Conservation (phyloP, 2,113 vertebrate species). For the Thinocorus orbignyianus region DNA sequence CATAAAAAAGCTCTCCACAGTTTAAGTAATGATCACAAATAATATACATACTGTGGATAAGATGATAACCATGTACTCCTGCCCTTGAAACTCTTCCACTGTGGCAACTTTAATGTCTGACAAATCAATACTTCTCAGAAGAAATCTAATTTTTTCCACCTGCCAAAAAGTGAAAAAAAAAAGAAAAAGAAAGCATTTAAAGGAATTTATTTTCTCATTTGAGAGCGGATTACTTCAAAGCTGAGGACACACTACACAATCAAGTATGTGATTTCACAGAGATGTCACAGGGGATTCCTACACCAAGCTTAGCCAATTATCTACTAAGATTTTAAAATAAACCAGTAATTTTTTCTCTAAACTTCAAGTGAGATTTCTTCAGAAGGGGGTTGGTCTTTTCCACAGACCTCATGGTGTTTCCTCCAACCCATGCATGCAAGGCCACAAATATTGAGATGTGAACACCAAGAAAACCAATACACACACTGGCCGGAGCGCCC, state of each 20-base stretch:
- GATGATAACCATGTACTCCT: conserved; percentile 87
- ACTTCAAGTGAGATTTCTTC: neutral
- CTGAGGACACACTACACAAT: neutral
- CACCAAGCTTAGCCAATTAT: neutral
- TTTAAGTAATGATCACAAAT: neutral
- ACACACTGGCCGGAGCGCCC: neutral
- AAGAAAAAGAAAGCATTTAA: neutral
- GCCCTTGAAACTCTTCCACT: conserved; percentile 96
- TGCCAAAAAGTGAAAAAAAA: conserved; percentile 21
- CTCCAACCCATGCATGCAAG: neutral
- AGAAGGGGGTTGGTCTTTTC: neutral
- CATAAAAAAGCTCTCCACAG: neutral
- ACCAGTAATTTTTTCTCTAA: neutral
- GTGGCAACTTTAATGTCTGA: conserved; percentile 92
- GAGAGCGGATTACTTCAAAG: neutral
- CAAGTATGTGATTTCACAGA: neutral
- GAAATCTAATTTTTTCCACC: conserved; percentile 90
- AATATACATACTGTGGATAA: conserved; percentile 84
- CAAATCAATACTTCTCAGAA: conserved; percentile 85
- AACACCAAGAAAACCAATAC: neutral
- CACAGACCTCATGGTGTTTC: neutral
- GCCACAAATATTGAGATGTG: neutral
- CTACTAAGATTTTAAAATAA: neutral
- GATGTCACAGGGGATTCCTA: neutral
- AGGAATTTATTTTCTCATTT: neutral